These are phyloP conservation scores for Micrastur ruficollis DNA, from an alignment of 2,797 vertebrate species.

Conservation along the genomic window DNA sequence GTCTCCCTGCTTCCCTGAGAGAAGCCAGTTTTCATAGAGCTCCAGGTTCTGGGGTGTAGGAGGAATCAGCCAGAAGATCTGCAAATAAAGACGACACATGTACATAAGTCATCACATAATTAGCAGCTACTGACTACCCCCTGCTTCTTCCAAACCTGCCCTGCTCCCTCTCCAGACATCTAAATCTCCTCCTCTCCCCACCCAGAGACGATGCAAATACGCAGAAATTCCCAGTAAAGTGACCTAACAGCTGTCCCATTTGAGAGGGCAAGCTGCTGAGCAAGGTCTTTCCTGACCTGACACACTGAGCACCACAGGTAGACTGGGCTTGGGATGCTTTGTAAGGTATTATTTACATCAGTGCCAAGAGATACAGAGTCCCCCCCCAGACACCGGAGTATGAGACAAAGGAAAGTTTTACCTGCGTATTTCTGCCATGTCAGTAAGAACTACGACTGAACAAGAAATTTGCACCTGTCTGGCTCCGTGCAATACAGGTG, in stretches of 20 bases:
- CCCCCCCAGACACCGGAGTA: background rate
- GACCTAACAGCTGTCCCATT: background rate
- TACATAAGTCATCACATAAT: background rate
- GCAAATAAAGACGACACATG: constrained; percentile 43
- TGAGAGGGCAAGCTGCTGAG: background rate
- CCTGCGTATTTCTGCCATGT: background rate
- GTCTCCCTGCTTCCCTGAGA: constrained; percentile 97
- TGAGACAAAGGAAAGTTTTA: background rate
- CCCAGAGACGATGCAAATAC: background rate
- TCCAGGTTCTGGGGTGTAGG: constrained; percentile 94
- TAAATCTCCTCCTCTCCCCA: background rate
- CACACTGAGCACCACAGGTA: background rate
- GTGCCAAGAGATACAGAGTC: background rate
- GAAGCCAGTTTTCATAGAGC: constrained; percentile 97
- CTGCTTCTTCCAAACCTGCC: background rate
- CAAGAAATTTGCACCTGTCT: background rate
- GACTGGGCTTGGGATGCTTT: background rate
- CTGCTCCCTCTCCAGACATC: background rate
- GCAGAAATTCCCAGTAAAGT: background rate
- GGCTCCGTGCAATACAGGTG: background rate
- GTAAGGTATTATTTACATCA: background rate
- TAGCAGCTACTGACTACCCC: constrained; percentile 31
- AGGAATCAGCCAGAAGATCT: constrained; percentile 98
- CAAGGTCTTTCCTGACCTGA: background rate
- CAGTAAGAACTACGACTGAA: background rate